Evolutionary conservation across 2,797 vertebrate species (phyloP).

Genomic region (Hephaestus fuliginosus): DNA sequence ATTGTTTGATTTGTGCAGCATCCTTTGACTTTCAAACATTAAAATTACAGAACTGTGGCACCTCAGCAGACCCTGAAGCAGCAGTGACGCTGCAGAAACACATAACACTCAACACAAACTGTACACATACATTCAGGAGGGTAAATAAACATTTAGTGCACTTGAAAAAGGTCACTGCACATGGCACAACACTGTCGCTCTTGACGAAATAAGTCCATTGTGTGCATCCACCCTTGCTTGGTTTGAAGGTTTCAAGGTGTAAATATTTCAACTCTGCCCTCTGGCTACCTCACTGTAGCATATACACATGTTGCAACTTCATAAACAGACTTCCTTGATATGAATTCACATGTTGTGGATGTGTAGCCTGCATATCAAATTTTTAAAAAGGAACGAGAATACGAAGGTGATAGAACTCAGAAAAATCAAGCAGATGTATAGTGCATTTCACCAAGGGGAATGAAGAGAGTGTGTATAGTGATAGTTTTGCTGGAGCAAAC

Average conservation of each 20-base stretch:
- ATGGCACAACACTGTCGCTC: slow-evolving; percentile 51
- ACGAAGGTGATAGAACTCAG: neutral
- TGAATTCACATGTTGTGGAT: neutral
- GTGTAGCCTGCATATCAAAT: neutral
- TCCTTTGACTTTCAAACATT: slow-evolving; percentile 6
- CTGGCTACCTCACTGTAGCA: slow-evolving; percentile 1
- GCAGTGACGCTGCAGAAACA: neutral
- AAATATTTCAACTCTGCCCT: slow-evolving; percentile 73
- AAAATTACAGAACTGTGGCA: slow-evolving; percentile 41
- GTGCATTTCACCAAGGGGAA: slow-evolving; percentile 22
- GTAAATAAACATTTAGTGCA: slow-evolving; percentile 26
- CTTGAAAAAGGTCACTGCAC: slow-evolving; percentile 26
- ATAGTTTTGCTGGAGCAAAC: slow-evolving; percentile 11
- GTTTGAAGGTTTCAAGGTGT: slow-evolving; percentile 62
- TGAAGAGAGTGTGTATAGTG: neutral
- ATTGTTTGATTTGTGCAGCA: slow-evolving; percentile 9
- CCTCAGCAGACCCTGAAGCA: slow-evolving; percentile 28
- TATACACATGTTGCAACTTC: neutral
- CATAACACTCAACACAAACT: slow-evolving; percentile 10
- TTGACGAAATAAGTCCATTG: slow-evolving; percentile 30
- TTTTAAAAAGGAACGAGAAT: neutral
- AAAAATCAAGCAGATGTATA: neutral
- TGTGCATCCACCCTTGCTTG: slow-evolving; percentile 49
- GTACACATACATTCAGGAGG: slow-evolving; percentile 25
- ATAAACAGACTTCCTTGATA: slow-evolving; percentile 9